These are phyloP conservation scores for Dromas ardeola DNA, from an alignment of 2,113 vertebrate genomes.

Conservation along the genomic window DNA sequence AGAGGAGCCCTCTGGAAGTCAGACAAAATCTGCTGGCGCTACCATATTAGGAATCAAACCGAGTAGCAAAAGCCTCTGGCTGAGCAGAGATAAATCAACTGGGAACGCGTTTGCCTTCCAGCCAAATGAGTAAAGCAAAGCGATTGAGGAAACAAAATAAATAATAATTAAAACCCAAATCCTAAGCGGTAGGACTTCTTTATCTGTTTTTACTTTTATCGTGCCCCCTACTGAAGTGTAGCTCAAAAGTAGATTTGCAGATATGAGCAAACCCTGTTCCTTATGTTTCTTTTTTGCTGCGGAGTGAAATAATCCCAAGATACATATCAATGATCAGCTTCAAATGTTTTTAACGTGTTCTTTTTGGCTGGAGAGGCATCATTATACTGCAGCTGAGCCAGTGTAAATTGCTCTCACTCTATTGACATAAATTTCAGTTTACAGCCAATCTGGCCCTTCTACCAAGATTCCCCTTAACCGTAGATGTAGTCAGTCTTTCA, in stretches of 20 bases:
- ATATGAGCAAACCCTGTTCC: neutral
- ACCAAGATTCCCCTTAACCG: neutral
- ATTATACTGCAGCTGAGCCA: neutral
- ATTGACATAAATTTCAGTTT: neutral
- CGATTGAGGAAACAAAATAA: constrained; percentile 71
- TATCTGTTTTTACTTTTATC: neutral
- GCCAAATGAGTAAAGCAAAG: constrained; percentile 72
- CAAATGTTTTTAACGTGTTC: neutral
- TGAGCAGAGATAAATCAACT: constrained; percentile 72
- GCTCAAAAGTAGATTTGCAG: constrained; percentile 32
- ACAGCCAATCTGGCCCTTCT: neutral
- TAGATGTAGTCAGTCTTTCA: neutral
- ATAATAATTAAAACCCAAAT: constrained; percentile 51
- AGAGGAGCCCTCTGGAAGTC: constrained; percentile 70
- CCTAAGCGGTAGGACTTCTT: constrained; percentile 16
- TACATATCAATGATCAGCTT: neutral
- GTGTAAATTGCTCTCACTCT: neutral
- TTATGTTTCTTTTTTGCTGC: neutral
- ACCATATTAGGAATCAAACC: constrained; percentile 82
- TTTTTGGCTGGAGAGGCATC: neutral
- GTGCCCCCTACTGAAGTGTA: constrained; percentile 3
- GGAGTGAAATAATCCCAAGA: constrained; percentile 1
- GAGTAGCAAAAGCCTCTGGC: constrained; percentile 57
- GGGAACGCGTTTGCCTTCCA: constrained; percentile 72
- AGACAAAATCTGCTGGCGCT: constrained; percentile 64